A percentile compares a stretch with the other conserved stretches of the same genome.
phyloP scores from a whole-genome alignment of 2,888 invertebrate genomes.

The Synanthedon tipuliformis region DNA sequence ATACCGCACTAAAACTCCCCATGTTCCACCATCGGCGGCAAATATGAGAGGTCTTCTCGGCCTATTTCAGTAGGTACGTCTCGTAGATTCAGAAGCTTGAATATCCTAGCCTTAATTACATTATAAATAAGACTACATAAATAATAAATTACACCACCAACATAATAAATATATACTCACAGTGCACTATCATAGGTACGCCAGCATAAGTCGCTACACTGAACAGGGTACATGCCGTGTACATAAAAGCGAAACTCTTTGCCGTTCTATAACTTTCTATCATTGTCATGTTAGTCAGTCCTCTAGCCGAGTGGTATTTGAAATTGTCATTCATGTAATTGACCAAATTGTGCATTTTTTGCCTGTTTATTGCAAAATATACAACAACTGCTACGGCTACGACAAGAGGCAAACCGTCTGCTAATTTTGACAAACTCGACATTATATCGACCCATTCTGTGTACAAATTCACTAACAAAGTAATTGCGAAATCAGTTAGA shows the following conservation, averaged over 20 bases:
- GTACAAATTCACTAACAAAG: slow-evolving; percentile 33
- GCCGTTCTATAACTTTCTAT: slow-evolving; percentile 31
- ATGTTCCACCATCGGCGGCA: no score
- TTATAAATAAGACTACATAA: no score
- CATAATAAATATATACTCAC: slow-evolving; percentile 35
- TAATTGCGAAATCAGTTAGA: slow-evolving; percentile 21
- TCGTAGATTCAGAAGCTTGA: no score
- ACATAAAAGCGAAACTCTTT: slow-evolving; percentile 39
- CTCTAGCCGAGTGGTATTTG: slow-evolving; percentile 44
- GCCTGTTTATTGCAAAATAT: slow-evolving; percentile 36
- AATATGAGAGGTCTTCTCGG: no score
- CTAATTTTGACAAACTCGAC: slow-evolving; percentile 39
- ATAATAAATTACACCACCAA: no score
- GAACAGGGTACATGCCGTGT: slow-evolving; percentile 47
- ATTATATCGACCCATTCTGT: slow-evolving; percentile 44
- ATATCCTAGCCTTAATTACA: no score
- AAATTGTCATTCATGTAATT: slow-evolving; percentile 43
- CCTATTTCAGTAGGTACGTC: no score
- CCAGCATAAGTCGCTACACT: slow-evolving; percentile 46
- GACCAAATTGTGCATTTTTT: slow-evolving; percentile 34
- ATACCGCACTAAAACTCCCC: no score
- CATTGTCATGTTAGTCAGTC: slow-evolving; percentile 57
- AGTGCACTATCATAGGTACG: slow-evolving; percentile 35
- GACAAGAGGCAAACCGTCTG: slow-evolving; percentile 40
- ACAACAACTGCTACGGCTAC: slow-evolving; percentile 36